Percentiles rank a stretch among this genome's conserved stretches.
These are phyloP conservation scores for Aporophyla nigra DNA, from an alignment of 2,888 invertebrate species.

Conservation along the genomic window DNA sequence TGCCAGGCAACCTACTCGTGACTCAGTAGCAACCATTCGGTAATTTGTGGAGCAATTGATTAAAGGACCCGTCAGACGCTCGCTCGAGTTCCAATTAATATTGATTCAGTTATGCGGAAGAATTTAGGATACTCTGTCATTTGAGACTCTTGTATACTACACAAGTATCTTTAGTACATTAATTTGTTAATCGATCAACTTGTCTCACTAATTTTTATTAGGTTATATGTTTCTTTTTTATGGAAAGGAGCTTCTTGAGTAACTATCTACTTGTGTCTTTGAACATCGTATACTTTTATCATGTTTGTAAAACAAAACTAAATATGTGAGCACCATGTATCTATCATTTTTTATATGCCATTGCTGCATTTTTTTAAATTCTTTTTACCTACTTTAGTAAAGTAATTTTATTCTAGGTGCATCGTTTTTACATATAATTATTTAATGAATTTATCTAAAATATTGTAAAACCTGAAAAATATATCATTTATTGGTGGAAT, in stretches of 20 bases:
- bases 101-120: conserved; percentile 71
- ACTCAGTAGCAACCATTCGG: conserved; percentile 30
- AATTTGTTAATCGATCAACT: conserved; percentile 16
- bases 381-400: too few relatives aligned
- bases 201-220: conserved; percentile 16
- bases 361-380: too few relatives aligned
- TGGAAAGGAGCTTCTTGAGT: too few relatives aligned
- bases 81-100: conserved; percentile 71
- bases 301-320: too few relatives aligned
- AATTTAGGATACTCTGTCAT: conserved; percentile 59
- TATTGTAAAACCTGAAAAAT: too few relatives aligned
- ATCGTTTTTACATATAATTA: too few relatives aligned
- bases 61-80: conserved; percentile 64
- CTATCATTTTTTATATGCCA: too few relatives aligned
- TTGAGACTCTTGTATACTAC: conserved; percentile 16
- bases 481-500: neutral
- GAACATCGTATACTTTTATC: too few relatives aligned
- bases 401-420: too few relatives aligned
- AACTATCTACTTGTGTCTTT: too few relatives aligned
- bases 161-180: neutral
- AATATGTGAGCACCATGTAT: too few relatives aligned
- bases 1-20: conserved; percentile 26
- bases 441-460: too few relatives aligned
- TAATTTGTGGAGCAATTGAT: conserved; percentile 67
- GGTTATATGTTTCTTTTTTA: neutral